Base-by-base conservation (phyloP, 2,113 vertebrate species). In the Illadopsis cleaveri region DNA sequence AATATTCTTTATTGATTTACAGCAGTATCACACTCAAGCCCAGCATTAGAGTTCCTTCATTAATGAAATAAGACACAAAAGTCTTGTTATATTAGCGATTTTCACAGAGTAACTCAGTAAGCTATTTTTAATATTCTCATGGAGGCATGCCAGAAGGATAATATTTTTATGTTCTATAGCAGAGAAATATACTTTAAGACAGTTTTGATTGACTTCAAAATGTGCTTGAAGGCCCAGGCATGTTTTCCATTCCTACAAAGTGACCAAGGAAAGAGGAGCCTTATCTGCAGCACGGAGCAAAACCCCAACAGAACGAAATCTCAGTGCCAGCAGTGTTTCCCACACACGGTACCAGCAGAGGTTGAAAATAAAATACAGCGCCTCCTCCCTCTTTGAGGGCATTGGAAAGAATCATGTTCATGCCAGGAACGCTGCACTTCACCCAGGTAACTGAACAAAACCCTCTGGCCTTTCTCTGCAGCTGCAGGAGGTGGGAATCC, bases 111-210 rank as follows among this genome's bases (percentile, higher is more conserved):
- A 94, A 95, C 92, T 95, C 83, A 84, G 82, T 95, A 93, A 97
- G 76, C 61, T 96, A 97, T 97, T 96, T 97, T 96, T 97, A 94
- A 95, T 97, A 89, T 94, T 95, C 71, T 93, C 70, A 71, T 44
- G 76, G 91, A 94, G 14, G 13, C 78, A 25, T 28, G 96, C 95
- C 97, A 97, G 91, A 78, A 84, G 62, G 83, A 94, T 95, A 92
- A 89, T 96, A 95, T 94, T 97, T 96, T 97, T 61, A 87, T 93
- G 91, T 91, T 91, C 82, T 89, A 86, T 92, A 94, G 51, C 71
- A 95, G 78, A 88, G 89, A 95, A 94, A 96, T 86, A 60, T 15
- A 83, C 58, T 93, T 95, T 89, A 84, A 93, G 88, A 89, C 81
- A 86, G 62, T 65, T 96, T 94, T 95, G 81, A 94, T 87, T 94